Percentiles rank a stretch among this genome's conserved stretches.
Conservation (phyloP, 2,113 vertebrate species). For the Capreolus pygargus region DNA sequence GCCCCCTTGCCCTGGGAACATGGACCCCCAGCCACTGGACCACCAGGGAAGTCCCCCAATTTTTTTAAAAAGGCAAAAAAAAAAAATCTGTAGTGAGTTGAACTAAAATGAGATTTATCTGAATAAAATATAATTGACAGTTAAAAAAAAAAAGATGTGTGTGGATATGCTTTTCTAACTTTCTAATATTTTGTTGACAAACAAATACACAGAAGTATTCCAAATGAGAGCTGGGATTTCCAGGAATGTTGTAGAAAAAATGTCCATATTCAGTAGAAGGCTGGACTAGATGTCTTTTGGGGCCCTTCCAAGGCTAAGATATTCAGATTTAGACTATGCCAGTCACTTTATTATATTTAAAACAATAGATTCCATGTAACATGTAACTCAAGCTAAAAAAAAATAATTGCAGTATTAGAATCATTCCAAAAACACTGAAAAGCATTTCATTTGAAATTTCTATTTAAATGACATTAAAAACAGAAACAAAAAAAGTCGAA, state of each 20-base stretch:
- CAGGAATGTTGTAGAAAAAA: background rate
- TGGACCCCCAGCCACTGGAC: background rate
- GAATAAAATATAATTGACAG: conserved; percentile 39
- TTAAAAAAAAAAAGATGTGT: background rate
- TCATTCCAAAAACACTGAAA: background rate
- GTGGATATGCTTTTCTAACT: background rate
- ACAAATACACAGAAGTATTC: background rate
- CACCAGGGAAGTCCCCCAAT: background rate
- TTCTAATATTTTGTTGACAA: conserved; percentile 32
- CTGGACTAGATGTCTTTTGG: background rate
- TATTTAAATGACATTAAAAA: background rate
- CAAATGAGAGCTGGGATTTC: background rate
- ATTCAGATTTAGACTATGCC: background rate
- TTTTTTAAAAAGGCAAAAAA: background rate
- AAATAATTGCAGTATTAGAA: background rate
- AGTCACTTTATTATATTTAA: conserved; percentile 15
- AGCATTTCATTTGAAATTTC: conserved; percentile 21
- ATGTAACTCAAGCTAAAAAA: background rate
- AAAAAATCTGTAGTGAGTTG: conserved; percentile 2
- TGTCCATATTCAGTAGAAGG: background rate
- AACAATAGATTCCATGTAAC: background rate
- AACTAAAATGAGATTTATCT: conserved; percentile 43
- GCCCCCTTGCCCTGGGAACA: background rate
- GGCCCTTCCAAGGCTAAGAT: background rate
- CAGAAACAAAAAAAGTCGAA: background rate